Evolutionary conservation across 2,888 invertebrate genomes (phyloP), one percentile per base, ranked within the genome.

Genomic region (Myopa tessellatipennis): DNA sequence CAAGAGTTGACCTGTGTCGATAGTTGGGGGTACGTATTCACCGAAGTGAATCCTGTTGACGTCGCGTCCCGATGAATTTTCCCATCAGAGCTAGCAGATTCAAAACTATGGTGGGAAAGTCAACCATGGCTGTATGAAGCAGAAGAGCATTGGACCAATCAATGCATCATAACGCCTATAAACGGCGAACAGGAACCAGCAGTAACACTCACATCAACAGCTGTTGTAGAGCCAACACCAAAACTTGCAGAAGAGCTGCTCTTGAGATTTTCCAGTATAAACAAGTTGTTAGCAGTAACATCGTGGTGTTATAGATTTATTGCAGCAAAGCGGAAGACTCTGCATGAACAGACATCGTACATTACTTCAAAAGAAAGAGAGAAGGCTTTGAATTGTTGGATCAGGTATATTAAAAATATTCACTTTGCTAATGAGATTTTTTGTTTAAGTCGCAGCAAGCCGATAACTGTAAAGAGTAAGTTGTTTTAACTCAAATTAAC

Each of bases 81-180:
- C 12, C 73, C 61, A 50, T 61, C 73, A 63, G 18, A 70, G 14
- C 40, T 74, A n/a, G 26, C 73, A 18, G 60, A 18, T 18, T 68
- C 67, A 58, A 70, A 58, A 36, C 26, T 70, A 3, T 70, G 74
- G 70, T 61, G 69, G 34, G 18, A 18, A 45, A 60, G 77, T 6
- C 52, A 52, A n/a, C 26, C 75, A 2, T 80, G 75, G 58, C 75
- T 80, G 40, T 45, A 63, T 26, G 61, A 63, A 63, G 12, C 61
- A 63, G 61, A 63, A 63, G 61, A 63, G 1, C 18, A 63, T 2
- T 63, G 61, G 61, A 63, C 61, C 12, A 63, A 63, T 18, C 61
- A 63, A 63, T 18, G 61, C 16, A 63, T 18, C 34, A 34, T 63
- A 63, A 18, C 18, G 34, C 34, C 61, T 63, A 63, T 63, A 2